Percentiles rank a stretch among this genome's conserved stretches.
phyloP scores from a whole-genome alignment of 2,888 invertebrate species.

The Proisotoma minuta region DNA sequence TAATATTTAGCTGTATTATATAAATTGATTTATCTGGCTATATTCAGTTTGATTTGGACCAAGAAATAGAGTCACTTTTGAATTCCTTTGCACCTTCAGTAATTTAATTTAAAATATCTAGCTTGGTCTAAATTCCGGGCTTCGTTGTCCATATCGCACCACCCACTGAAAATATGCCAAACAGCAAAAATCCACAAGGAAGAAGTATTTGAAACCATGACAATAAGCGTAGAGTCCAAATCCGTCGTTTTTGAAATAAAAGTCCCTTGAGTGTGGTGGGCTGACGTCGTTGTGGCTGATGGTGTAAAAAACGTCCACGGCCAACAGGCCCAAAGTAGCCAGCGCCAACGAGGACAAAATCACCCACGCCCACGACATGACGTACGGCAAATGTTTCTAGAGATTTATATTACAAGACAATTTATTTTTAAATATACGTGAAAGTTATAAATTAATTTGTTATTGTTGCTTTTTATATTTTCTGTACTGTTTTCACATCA shows the following conservation, averaged over 20 bases:
- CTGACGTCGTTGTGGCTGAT: slow-evolving; percentile 25
- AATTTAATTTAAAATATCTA: neutral
- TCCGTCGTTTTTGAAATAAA: slow-evolving; percentile 27
- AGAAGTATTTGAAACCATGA: slow-evolving; percentile 20
- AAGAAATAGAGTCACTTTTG: neutral
- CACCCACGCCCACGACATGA: slow-evolving; percentile 21
- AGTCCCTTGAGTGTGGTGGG: slow-evolving; percentile 26
- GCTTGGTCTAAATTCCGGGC: neutral
- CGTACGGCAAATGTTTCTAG: slow-evolving; percentile 15
- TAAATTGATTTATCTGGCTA: too few species aligned
- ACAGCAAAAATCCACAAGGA: slow-evolving; percentile 19
- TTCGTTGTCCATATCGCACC: slow-evolving; percentile 13
- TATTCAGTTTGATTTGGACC: too few species aligned
- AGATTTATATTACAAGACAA: too few species aligned
- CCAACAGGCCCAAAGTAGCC: slow-evolving; percentile 15
- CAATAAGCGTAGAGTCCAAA: slow-evolving; percentile 26
- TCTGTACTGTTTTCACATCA: neutral
- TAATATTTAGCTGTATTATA: too few species aligned
- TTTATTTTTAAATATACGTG: too few species aligned
- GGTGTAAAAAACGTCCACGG: slow-evolving; percentile 26
- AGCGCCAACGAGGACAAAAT: slow-evolving; percentile 23
- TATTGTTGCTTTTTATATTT: neutral
- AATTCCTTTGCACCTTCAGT: neutral
- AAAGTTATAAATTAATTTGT: neutral
- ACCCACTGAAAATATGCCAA: slow-evolving; percentile 15